phyloP scores from a whole-genome alignment of 2,113 vertebrate genomes.

The Sylvilagus bachmani region DNA sequence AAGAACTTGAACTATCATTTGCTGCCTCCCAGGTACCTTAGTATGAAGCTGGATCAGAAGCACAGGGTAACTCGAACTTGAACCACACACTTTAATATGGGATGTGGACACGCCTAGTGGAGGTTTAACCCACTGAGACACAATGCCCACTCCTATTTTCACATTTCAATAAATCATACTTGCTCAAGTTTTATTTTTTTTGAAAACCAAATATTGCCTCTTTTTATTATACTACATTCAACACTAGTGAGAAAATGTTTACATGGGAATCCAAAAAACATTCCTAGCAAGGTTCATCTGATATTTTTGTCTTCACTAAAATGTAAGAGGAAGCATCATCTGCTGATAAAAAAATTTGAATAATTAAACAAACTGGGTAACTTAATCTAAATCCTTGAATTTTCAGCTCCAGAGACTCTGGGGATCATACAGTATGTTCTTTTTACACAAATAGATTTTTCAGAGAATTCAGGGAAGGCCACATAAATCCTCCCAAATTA shows the following conservation, averaged over 20 bases:
- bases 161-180: background rate
- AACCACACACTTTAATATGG: no score
- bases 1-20: no score
- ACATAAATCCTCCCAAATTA: slow-evolving; percentile 48
- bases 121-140: no score
- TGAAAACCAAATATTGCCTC: background rate
- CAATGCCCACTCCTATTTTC: no score
- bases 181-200: background rate
- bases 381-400: slow-evolving; percentile 52
- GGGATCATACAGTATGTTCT: background rate
- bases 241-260: slow-evolving; percentile 17
- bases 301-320: slow-evolving; percentile 43
- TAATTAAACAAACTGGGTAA: slow-evolving; percentile 62
- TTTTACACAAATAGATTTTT: slow-evolving; percentile 61
- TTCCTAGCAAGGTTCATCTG: background rate
- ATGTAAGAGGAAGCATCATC: slow-evolving; percentile 40
- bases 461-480: slow-evolving; percentile 36
- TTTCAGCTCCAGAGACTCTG: background rate
- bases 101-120: no score
- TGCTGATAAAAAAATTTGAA: background rate
- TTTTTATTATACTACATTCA: background rate
- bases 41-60: no score
- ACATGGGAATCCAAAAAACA: background rate
- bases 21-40: no score
- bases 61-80: no score